Conservation (phyloP, 2,888 invertebrate species). For the Ornithoptera priamus region DNA sequence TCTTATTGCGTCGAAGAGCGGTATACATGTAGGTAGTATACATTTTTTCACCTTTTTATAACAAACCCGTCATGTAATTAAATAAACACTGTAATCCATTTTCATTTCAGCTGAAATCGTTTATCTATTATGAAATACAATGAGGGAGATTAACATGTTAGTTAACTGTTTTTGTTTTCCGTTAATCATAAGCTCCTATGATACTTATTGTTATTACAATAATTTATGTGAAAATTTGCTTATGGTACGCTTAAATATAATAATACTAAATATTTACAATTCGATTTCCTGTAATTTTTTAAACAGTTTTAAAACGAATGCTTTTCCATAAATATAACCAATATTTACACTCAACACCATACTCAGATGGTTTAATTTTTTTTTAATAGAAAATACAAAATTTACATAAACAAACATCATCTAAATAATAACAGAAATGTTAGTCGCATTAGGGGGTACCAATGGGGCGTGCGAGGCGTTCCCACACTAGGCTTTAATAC, state of each 20-base stretch:
- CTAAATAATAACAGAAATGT: conserved; percentile 36
- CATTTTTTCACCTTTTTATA: background rate
- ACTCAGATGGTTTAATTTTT: background rate
- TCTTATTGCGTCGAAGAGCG: conserved; percentile 37
- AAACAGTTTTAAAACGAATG: too few relatives aligned
- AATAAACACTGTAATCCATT: background rate
- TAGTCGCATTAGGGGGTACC: conserved; percentile 48
- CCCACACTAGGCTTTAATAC: conserved; percentile 76
- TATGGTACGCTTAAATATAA: too few relatives aligned
- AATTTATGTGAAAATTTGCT: too few relatives aligned
- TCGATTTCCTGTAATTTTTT: too few relatives aligned
- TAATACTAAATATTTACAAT: too few relatives aligned
- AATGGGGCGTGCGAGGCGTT: conserved; percentile 64
- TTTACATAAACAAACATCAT: conserved; percentile 34
- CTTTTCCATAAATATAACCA: too few relatives aligned
- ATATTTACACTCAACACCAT: too few relatives aligned
- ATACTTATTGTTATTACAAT: too few relatives aligned
- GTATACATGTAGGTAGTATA: conserved; percentile 11
- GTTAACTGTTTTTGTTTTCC: too few relatives aligned
- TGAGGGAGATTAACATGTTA: too few relatives aligned
- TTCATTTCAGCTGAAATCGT: background rate
- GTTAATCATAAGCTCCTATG: too few relatives aligned
- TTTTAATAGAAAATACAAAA: background rate
- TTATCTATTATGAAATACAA: background rate
- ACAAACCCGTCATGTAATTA: background rate